These are phyloP conservation scores for Lymantria monacha DNA, from an alignment of 2,888 invertebrate genomes.

Conservation along the genomic window DNA sequence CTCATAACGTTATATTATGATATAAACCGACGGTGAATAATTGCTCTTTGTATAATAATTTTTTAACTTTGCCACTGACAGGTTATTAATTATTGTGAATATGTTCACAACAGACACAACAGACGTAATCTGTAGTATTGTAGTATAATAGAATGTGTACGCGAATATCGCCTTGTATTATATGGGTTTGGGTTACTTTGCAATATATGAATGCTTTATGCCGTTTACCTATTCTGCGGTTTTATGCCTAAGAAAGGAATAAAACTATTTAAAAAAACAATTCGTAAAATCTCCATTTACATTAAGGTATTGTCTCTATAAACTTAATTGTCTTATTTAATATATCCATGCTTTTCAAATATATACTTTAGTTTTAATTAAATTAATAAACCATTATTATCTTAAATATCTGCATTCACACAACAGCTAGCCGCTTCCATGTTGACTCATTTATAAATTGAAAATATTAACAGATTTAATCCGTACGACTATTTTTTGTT, in stretches of 20 bases:
- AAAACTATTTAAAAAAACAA: no score
- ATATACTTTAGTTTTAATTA: background rate
- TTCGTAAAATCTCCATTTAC: no score
- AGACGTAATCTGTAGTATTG: conserved; percentile 3
- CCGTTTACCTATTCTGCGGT: no score
- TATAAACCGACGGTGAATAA: conserved; percentile 27
- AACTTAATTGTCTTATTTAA: no score
- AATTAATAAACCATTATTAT: conserved; percentile 1
- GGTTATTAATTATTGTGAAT: conserved; percentile 18
- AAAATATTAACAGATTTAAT: conserved; percentile 18
- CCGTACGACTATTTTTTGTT: conserved; percentile 24
- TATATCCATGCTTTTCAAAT: background rate
- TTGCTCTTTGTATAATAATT: conserved; percentile 18
- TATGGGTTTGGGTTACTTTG: no score
- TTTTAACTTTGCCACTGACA: conserved; percentile 24
- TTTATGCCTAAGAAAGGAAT: no score
- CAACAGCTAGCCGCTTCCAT: conserved; percentile 5
- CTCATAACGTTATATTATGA: conserved; percentile 23
- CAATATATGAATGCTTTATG: no score
- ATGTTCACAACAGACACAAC: no score
- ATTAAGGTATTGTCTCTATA: no score
- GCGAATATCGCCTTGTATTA: no score
- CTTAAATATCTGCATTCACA: conserved; percentile 7
- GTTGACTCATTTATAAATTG: conserved; percentile 18
- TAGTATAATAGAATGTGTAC: background rate